Evolutionary conservation across 2,888 invertebrate genomes (phyloP), one percentile per base, ranked within the genome.

Genomic region (Gerris lacustris): DNA sequence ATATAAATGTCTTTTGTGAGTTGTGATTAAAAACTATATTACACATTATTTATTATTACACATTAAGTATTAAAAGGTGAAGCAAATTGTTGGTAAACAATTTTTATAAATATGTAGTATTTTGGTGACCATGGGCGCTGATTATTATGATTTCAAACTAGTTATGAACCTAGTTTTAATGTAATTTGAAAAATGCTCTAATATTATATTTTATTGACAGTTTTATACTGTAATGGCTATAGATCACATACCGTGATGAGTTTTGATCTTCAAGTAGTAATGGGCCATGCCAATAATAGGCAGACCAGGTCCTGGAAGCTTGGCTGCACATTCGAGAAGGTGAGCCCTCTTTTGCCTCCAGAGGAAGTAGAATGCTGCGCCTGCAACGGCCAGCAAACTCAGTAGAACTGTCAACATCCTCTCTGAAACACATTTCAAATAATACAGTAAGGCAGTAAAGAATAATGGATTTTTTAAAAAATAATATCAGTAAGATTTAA

Each of bases 251-350:
- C 64, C 64, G 5, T 31, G 17, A 31, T n/a, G 64, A 31, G 9
- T 64, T 17, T 18, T 64, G 18, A 64, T 31, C 17, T 64, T 64
- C 18, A 64, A 5, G 18, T 18, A 64, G 18, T 64, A 64, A 64
- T n/a, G 44, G 5, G 73, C 72, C 18, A 71, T 71, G 31, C 74
- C 72, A 63, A 73, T 18, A n/a, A 73, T n/a, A 31, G 74, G 74
- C 6, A 73, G 45, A 6, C 72, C 70, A 62, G 70, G 69, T 45
- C 72, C 73, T 11, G 74, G 74, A 15, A 74, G 17, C 69, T 74
- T 73, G 18, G 66, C 72, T 6, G 74, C 73, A 7, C 73, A 69
- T 31, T 74, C 73, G 71, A 72, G 72, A 64, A 73, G 5, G n/a
- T 67, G 69, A 6, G 45, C 45, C 15, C 73, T 70, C 31, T 69